These are phyloP conservation scores for Alosa alosa DNA, from an alignment of 2,113 vertebrate species.

Conservation along the genomic window DNA sequence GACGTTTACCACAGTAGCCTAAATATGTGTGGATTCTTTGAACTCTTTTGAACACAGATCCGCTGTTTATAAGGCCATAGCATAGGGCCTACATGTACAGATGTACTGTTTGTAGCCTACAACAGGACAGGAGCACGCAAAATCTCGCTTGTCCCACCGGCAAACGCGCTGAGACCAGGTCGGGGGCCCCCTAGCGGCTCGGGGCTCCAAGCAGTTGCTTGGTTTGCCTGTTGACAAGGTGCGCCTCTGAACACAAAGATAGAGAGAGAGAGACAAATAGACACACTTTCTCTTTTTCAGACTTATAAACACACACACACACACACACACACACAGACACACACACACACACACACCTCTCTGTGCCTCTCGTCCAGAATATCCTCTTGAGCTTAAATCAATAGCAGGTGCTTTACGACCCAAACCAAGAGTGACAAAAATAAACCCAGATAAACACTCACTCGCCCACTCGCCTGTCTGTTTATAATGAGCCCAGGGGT, in stretches of 20 bases:
- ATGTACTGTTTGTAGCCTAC: no score
- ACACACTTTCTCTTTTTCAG: not conserved
- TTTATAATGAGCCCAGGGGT: not conserved
- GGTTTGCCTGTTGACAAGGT: no score
- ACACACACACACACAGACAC: not conserved
- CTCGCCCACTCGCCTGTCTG: not conserved
- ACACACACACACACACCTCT: not conserved
- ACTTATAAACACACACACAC: not conserved
- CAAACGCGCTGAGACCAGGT: no score
- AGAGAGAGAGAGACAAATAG: not conserved
- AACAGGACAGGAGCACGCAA: no score
- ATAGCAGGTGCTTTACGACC: not conserved
- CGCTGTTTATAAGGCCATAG: no score
- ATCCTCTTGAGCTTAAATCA: conserved; percentile 5
- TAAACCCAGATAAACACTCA: not conserved
- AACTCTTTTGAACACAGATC: no score
- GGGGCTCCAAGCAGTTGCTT: no score
- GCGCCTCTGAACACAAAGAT: not conserved
- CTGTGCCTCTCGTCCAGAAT: not conserved
- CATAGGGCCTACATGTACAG: no score
- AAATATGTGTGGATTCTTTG: no score
- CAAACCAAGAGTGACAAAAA: not conserved
- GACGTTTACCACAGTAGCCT: no score
- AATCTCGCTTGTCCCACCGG: no score
- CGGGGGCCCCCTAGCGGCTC: no score